These are phyloP conservation scores for Macropus fuliginosus DNA, from an alignment of 2,797 vertebrate genomes.

Conservation along the genomic window DNA sequence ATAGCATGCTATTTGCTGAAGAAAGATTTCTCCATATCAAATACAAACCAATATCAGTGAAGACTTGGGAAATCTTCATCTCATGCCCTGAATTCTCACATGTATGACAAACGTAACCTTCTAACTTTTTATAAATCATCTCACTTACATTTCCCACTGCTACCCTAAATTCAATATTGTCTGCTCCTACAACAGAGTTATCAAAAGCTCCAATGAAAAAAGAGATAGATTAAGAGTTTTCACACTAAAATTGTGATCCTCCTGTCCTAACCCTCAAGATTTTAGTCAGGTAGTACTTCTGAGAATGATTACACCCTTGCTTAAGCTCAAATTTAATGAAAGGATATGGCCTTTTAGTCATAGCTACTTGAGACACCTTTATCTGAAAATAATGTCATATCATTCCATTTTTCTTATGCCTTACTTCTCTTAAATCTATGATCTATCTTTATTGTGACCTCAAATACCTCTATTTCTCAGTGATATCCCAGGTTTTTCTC, in stretches of 20 bases:
- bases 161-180: background rate
- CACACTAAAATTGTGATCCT: background rate
- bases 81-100: background rate
- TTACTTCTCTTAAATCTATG: background rate
- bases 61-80: background rate
- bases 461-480: background rate
- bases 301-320: background rate
- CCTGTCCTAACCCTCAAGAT: background rate
- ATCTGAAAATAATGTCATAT: background rate
- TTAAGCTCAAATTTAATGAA: background rate
- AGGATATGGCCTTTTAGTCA: background rate
- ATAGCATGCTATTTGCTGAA: background rate
- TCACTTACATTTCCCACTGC: background rate
- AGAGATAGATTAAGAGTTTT: background rate
- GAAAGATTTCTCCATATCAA: background rate
- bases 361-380: background rate
- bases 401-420: background rate
- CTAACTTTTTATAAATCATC: background rate
- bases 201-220: background rate
- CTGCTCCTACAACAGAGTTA: background rate
- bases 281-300: background rate
- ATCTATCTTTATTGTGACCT: background rate
- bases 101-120: background rate
- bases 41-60: background rate
- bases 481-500: background rate